A percentile compares a stretch with the other conserved stretches of the same genome.
phyloP scores from a whole-genome alignment of 2,113 vertebrate species.

The Polypterus senegalus region DNA sequence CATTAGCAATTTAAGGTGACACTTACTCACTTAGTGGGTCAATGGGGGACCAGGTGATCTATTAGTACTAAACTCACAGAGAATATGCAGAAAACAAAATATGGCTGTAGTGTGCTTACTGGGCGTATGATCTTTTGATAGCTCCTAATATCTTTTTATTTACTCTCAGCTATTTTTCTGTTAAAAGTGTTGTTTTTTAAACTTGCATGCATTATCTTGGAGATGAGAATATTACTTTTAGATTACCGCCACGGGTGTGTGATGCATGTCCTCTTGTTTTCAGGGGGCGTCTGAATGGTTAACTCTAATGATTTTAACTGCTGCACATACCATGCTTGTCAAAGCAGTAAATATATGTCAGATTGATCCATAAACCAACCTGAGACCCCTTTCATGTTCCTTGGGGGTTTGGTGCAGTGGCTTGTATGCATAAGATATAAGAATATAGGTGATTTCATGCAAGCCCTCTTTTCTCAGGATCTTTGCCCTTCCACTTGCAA shows the following conservation, averaged over 20 bases:
- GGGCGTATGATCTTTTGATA: too few relatives aligned
- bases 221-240: neutral
- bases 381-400: neutral
- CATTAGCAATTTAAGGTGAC: too few relatives aligned
- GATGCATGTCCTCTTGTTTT: neutral
- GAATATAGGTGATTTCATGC: conserved; percentile 7
- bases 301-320: neutral
- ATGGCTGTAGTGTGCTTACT: too few relatives aligned
- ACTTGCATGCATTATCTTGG: too few relatives aligned
- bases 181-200: too few relatives aligned
- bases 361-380: neutral
- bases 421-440: conserved; percentile 3
- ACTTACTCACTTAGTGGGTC: too few relatives aligned
- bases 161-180: too few relatives aligned
- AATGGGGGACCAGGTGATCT: too few relatives aligned
- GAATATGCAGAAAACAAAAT: too few relatives aligned
- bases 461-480: conserved; percentile 6
- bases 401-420: neutral
- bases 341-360: conserved; percentile 1
- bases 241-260: neutral
- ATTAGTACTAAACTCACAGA: too few relatives aligned
- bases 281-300: neutral
- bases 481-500: conserved; percentile 1
- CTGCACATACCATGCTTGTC: neutral
- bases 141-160: too few relatives aligned